These are phyloP conservation scores for Eulemur macaco DNA, from an alignment of 2,113 vertebrate genomes.

Conservation along the genomic window DNA sequence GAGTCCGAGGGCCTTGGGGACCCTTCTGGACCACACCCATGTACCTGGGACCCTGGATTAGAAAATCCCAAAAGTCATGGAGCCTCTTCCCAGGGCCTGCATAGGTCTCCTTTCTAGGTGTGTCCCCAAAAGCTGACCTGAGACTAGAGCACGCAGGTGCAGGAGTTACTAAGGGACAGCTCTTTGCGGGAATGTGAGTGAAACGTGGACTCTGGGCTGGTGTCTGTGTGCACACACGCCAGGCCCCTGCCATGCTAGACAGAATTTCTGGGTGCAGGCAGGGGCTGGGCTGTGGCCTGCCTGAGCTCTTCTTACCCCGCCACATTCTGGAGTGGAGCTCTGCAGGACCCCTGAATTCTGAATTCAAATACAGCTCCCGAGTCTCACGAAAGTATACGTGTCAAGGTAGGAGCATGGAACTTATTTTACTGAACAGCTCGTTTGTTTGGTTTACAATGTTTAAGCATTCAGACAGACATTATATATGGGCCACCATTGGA, in stretches of 20 bases:
- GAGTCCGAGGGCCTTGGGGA: neutral
- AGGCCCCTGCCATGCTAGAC: too few species aligned
- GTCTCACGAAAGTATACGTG: neutral
- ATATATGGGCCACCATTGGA: neutral
- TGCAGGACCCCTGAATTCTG: neutral
- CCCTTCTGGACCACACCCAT: neutral
- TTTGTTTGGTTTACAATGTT: neutral
- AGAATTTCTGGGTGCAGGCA: neutral
- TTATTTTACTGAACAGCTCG: neutral
- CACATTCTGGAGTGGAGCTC: neutral
- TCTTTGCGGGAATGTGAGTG: neutral
- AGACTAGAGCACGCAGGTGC: neutral
- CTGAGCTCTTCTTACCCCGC: neutral
- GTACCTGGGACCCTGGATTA: neutral
- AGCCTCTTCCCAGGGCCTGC: neutral
- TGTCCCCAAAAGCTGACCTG: neutral
- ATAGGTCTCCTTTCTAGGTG: neutral
- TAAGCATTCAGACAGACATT: neutral
- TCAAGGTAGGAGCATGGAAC: neutral
- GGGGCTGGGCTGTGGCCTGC: neutral
- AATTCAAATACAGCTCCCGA: neutral
- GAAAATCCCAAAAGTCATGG: neutral
- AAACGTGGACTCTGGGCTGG: neutral
- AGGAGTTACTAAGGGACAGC: neutral
- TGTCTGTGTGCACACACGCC: rapidly evolving